Evolutionary conservation across 2,797 vertebrate species (phyloP).

Genomic region (Pipistrellus nathusii): DNA sequence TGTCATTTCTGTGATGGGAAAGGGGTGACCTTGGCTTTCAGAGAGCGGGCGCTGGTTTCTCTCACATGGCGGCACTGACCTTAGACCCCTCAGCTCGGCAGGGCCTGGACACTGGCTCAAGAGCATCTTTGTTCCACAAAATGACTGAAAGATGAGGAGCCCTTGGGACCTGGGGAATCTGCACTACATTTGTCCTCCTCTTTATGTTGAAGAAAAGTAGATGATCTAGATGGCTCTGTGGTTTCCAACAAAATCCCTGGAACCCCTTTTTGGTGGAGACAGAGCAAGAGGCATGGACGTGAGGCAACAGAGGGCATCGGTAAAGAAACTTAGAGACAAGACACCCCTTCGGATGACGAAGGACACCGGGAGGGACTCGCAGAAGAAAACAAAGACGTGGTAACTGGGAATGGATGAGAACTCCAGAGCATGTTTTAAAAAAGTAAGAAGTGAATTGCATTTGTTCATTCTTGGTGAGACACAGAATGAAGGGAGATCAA

Average conservation of each 20-base stretch:
- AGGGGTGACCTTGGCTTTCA: conserved; percentile 28
- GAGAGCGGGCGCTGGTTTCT: not conserved
- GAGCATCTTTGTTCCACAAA: conserved; percentile 48
- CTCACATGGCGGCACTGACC: not conserved
- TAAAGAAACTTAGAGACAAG: not conserved
- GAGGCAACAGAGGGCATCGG: not conserved
- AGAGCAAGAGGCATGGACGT: not conserved
- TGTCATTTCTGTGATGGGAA: conserved; percentile 59
- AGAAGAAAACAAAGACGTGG: not conserved
- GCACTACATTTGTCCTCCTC: not conserved
- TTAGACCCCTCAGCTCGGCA: not conserved
- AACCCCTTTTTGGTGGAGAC: conserved; percentile 7
- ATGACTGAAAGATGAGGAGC: not conserved
- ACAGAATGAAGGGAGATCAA: not conserved
- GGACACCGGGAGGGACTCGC: not conserved
- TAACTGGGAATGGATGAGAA: not conserved
- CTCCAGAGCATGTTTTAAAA: not conserved
- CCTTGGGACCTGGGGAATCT: not conserved
- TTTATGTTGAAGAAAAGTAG: conserved; percentile 17
- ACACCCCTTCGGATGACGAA: not conserved
- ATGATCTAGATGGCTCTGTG: not conserved
- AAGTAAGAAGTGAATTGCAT: not conserved
- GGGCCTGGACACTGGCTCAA: conserved; percentile 26
- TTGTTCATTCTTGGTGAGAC: not conserved
- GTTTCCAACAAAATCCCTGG: conserved; percentile 27